These are phyloP conservation scores for Ophthalmolycus amberensis DNA, from an alignment of 2,113 vertebrate species.

Conservation along the genomic window DNA sequence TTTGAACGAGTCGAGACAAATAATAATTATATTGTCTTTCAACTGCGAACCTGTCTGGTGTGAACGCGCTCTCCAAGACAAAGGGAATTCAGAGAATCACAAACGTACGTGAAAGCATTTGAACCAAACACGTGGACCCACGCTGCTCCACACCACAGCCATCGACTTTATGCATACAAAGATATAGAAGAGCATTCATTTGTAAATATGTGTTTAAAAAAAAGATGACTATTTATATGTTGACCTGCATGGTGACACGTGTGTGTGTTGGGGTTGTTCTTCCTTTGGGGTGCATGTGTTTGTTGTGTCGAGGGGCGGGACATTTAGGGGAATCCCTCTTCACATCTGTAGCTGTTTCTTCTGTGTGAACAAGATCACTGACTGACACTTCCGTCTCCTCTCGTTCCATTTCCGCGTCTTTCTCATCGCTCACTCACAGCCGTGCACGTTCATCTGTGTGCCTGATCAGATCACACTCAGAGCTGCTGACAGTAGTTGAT, in stretches of 20 bases:
- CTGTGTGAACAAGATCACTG: neutral
- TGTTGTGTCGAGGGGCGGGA: neutral
- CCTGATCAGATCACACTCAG: neutral
- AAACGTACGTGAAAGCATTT: conserved; percentile 17
- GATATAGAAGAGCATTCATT: conserved; percentile 20
- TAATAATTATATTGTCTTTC: neutral
- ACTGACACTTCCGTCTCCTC: neutral
- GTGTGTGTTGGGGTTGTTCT: conserved; percentile 5
- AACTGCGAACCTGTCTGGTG: neutral
- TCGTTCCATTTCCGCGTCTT: neutral
- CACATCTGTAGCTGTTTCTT: neutral
- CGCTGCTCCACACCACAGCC: conserved; percentile 24
- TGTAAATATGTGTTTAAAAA: conserved; percentile 66
- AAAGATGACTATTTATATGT: conserved; percentile 57
- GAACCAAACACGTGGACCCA: neutral
- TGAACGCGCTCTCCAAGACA: neutral
- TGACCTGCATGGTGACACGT: conserved; percentile 18
- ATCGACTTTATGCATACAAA: conserved; percentile 37
- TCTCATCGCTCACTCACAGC: neutral
- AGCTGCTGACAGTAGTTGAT: neutral
- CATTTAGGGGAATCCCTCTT: neutral
- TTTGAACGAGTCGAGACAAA: neutral
- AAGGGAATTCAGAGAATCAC: neutral
- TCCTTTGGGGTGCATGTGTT: conserved; percentile 8
- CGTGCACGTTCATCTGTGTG: neutral